Evolutionary conservation across 2,888 invertebrate species (phyloP).

Genomic region (Cremastinae sp.): DNA sequence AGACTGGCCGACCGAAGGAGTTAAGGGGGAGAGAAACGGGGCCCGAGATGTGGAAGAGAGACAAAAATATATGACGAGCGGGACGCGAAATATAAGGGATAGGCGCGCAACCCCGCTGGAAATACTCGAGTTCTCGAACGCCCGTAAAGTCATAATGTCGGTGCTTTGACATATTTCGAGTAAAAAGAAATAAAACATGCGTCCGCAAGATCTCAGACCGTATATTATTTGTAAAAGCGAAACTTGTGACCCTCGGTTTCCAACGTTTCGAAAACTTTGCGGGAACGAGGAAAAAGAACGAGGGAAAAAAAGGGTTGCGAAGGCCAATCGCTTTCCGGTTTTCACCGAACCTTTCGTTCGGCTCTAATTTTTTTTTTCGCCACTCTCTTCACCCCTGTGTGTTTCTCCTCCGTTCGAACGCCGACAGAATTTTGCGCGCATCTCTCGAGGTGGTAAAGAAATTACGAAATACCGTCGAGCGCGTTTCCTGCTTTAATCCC

Average conservation of each 20-base stretch:
- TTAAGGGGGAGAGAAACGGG: conserved; percentile 31
- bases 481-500: conserved; percentile 19
- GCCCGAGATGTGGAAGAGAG: conserved; percentile 51
- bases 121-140: conserved; percentile 71
- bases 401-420: conserved; percentile 32
- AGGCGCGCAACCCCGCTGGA: conserved; percentile 65
- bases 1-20: conserved; percentile 49
- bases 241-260: conserved; percentile 58
- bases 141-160: conserved; percentile 72
- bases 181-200: not conserved
- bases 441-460: conserved; percentile 55
- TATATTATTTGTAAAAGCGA: conserved; percentile 50
- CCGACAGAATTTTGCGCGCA: conserved; percentile 37
- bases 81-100: too few species aligned
- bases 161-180: conserved; percentile 51
- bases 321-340: conserved; percentile 61
- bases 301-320: conserved; percentile 59
- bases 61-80: too few species aligned
- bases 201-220: not conserved
- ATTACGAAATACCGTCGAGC: conserved; percentile 54
- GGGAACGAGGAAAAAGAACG: conserved; percentile 43
- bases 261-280: conserved; percentile 52
- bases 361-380: conserved; percentile 44
- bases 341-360: conserved; percentile 44
- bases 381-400: too few species aligned